Evolutionary conservation across 2,113 vertebrate genomes (phyloP), one percentile per base, ranked within the genome.

Genomic region (Oxyura jamaicensis): DNA sequence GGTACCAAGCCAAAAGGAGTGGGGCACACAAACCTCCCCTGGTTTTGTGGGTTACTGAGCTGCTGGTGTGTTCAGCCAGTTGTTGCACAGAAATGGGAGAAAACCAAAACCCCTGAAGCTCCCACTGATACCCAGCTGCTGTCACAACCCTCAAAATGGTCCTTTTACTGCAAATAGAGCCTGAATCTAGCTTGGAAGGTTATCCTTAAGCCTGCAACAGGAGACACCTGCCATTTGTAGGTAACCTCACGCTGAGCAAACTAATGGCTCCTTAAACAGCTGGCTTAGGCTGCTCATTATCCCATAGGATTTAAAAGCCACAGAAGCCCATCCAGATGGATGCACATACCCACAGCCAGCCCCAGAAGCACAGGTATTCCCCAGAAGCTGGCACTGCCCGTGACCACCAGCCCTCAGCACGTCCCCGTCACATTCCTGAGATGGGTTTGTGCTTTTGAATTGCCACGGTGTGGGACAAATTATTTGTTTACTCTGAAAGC

Each of bases 261-360:
- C 8, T 26, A 69, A 58, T 13, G 44, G 20, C 13, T 68, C 59
- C 5, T 69, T 76, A 62, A 88, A 60, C 22, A 87, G 46, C 25
- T 81, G 41, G 29, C 58, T 53, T 58, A 72, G 67, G 29, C 20
- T 48, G 13, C 6, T 58, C 12, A 20, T 62, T 85, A 83, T 58
- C 28, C 50, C 15, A 3, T 8, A n/a, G 42, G 7, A 71, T 63
- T 86, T 36, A 50, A 90, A 66, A n/a, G 13, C n/a, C 36, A 67
- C 31, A 74, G 56, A 76, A 81, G 36, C 6, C 8, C 19, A n/a
- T 15, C 8, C 0, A 0, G 6, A 59, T 73, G 14, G 5, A 17
- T 55, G 36, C 48, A 50, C 48, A 50, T 56, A 21, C 2, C 56
- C 82, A 29, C 28, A 90, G 41, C 8, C n/a, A 66, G 14, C 29